Evolutionary conservation across 2,113 vertebrate genomes (phyloP).

Genomic region (Ctenomys sociabilis): DNA sequence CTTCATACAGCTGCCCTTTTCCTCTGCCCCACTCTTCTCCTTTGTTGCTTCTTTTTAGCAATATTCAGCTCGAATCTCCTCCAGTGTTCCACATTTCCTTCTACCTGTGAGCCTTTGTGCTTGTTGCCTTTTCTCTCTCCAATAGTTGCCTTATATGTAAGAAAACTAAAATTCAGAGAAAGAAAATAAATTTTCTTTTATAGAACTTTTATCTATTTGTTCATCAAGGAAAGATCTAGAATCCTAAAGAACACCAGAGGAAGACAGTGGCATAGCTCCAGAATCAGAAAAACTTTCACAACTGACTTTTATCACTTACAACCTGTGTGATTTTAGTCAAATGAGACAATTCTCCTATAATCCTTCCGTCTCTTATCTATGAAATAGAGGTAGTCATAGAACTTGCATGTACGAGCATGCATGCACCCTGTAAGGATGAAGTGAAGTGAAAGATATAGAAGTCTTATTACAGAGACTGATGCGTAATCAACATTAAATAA

Average conservation of each 20-base stretch:
- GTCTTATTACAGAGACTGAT: background rate
- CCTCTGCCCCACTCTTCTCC: background rate
- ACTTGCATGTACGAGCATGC: background rate
- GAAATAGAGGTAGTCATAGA: background rate
- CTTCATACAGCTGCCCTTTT: background rate
- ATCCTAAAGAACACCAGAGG: background rate
- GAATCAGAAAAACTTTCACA: background rate
- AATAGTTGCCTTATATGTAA: background rate
- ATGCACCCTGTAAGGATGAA: background rate
- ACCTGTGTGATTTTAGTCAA: background rate
- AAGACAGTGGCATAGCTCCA: background rate
- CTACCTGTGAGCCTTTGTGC: no score
- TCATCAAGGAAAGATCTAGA: background rate
- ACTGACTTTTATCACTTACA: background rate
- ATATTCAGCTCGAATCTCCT: background rate
- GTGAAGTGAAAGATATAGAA: background rate
- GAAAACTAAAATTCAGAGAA: background rate
- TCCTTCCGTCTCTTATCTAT: background rate
- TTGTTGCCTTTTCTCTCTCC: background rate
- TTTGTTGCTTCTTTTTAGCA: background rate
- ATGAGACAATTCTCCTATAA: background rate
- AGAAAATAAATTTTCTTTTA: background rate
- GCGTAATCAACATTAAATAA: background rate
- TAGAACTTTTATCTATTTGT: background rate
- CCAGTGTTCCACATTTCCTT: background rate